Evolutionary conservation across 2,797 vertebrate genomes (phyloP).

Genomic region (Coluber constrictor): DNA sequence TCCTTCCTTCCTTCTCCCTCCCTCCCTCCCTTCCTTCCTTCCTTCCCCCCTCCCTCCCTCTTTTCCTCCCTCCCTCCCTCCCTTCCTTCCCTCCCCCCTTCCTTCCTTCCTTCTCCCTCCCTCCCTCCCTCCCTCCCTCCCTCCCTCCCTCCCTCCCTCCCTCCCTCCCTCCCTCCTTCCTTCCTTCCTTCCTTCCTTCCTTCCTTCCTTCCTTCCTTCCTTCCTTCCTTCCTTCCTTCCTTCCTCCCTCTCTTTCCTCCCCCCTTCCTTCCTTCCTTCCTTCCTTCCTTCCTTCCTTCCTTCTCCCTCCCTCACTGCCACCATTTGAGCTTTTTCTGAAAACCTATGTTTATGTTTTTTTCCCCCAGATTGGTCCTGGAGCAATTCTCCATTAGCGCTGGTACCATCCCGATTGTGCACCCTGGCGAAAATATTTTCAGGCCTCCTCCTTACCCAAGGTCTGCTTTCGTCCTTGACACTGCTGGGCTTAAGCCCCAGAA

Average conservation of each 20-base stretch:
- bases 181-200: too few species aligned
- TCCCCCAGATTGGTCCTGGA: slow-evolving; percentile 49
- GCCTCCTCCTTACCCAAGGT: neutral
- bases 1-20: rapidly evolving
- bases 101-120: rapidly evolving
- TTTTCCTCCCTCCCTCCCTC: too few species aligned
- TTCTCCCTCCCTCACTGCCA: neutral
- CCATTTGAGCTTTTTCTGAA: neutral
- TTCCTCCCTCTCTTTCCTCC: too few species aligned
- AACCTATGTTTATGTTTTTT: neutral
- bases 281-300: too few species aligned
- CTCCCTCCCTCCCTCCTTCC: rapidly evolving
- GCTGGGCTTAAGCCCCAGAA: slow-evolving; percentile 40
- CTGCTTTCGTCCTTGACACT: slow-evolving; percentile 7
- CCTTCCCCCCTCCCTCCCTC: rapidly evolving
- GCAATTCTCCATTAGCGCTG: neutral
- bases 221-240: rapidly evolving
- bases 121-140: rapidly evolving
- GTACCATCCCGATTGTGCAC: slow-evolving; percentile 35
- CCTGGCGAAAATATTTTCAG: slow-evolving; percentile 52
- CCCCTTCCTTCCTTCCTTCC: neutral
- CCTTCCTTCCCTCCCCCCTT: rapidly evolving
- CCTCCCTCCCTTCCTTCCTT: rapidly evolving
- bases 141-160: too few species aligned
- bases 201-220: rapidly evolving